Evolutionary conservation across 2,888 invertebrate species (phyloP).

Genomic region (Tanypteryx hageni): DNA sequence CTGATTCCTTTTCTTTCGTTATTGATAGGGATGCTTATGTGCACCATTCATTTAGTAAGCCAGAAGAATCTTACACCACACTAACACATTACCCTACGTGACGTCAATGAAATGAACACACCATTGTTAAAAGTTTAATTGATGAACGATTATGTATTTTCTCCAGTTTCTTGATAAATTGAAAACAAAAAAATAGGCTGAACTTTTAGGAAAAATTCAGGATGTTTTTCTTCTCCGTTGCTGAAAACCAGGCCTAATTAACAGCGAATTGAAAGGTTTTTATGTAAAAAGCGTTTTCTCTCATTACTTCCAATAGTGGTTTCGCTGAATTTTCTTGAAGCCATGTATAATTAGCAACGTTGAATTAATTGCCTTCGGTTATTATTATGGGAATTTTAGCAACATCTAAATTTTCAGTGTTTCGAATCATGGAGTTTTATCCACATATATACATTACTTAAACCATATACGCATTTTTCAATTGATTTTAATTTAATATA

Average conservation of each 20-base stretch:
- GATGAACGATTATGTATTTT: conserved; percentile 6
- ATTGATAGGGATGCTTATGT: neutral
- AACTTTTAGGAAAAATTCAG: neutral
- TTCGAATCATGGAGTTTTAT: too few species aligned
- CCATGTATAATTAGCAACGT: too few species aligned
- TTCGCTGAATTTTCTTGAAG: too few species aligned
- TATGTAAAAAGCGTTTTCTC: neutral
- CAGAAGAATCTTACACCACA: neutral
- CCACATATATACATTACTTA: too few species aligned
- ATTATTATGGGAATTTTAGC: too few species aligned
- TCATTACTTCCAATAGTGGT: too few species aligned
- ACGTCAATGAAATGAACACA: conserved; percentile 6
- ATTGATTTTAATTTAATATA: too few species aligned
- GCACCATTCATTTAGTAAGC: neutral
- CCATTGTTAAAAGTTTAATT: conserved; percentile 5
- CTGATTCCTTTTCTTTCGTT: neutral
- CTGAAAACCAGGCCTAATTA: neutral
- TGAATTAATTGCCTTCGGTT: too few species aligned
- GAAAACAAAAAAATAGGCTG: neutral
- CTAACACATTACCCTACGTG: neutral
- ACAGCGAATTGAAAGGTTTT: neutral
- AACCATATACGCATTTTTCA: too few species aligned
- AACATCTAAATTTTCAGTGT: too few species aligned
- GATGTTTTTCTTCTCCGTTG: neutral
- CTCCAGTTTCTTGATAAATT: neutral